Base-by-base conservation (phyloP, 1,140 invertebrate species). In the Arion vulgaris region DNA sequence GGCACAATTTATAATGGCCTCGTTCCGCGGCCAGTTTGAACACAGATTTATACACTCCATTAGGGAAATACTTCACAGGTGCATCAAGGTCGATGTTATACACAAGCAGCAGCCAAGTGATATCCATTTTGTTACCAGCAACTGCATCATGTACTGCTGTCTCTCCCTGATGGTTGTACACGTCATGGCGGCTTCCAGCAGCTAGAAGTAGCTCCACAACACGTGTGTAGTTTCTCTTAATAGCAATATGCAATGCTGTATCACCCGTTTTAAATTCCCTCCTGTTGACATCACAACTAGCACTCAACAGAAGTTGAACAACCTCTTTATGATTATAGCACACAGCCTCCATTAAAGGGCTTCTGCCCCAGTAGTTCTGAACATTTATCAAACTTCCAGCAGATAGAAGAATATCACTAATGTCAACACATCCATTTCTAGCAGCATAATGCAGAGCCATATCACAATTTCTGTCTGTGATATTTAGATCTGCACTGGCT, bases 401-500 rank as follows among this genome's bases (percentile, higher is more conserved):
- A 11, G 87, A 86, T 57, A 92, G 85, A 32, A 92, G 84, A 68
- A 91, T 89, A 38, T 90, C 88, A 45, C 90, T 88, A 45, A 91
- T 89, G 75, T 90, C 89, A 36, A 87, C 85, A 83, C 89, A 90
- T 1, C 91, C 91, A 69, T 91, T 91, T 76, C 91, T 84, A 0
- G 91, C 88, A 0, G 91, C 91, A 76, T 91, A 92, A 90, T 99
- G 98, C 62, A 99, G 93, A 0, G 97, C 97, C 11, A 97, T 98
- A 91, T 99, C 97, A 28, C 97, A 97, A 90, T 99, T 97, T 93
- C 98, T 98, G 92, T 99, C 98, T 32, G 96, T 96, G 66, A 99
- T 96, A 89, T 99, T 99, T 51, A 99, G 93, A 93, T 98, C 87
- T 74, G 89, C 90, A 36, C 87, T 88, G 28, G 88, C 91, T n/a